Percentiles rank a stretch among this genome's conserved stretches.
Evolutionary conservation across 2,797 vertebrate genomes (phyloP).

Genomic region (Coregonus ussuriensis): DNA sequence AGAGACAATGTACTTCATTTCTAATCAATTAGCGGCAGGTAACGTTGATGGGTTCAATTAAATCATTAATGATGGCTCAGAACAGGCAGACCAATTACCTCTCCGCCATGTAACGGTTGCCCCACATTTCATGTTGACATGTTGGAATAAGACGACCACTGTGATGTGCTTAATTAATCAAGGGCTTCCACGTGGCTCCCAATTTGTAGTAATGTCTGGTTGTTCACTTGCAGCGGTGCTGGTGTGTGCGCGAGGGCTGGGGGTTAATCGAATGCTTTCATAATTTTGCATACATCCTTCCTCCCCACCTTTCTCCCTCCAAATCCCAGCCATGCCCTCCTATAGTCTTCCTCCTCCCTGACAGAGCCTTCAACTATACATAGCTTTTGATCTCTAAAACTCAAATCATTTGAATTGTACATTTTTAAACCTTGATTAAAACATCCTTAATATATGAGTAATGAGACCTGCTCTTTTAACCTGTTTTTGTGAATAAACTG

Average conservation of each 20-base stretch:
- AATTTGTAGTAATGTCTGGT: background rate
- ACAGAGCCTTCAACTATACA: background rate
- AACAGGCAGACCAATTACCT: conserved; percentile 23
- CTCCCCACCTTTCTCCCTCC: background rate
- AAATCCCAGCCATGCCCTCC: background rate
- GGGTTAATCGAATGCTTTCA: conserved; percentile 11
- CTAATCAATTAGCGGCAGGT: conserved; percentile 29
- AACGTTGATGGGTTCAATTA: conserved; percentile 18
- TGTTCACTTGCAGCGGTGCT: background rate
- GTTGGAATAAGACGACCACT: conserved; percentile 3
- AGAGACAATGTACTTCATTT: conserved; percentile 2
- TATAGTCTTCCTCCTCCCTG: background rate
- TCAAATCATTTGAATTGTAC: background rate
- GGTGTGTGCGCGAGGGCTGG: background rate
- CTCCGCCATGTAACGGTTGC: background rate
- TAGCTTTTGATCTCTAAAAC: background rate
- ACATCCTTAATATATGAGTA: no score
- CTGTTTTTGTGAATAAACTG: no score
- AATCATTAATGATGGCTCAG: conserved; percentile 23
- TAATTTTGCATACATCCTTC: background rate
- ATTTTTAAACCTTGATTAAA: background rate
- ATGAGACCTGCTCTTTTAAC: no score
- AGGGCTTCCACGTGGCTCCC: background rate
- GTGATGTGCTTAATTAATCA: conserved; percentile 21
- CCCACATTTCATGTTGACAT: conserved; percentile 11